Base-by-base conservation (phyloP, 1,140 invertebrate genomes). In the Calephelis nemesis region DNA sequence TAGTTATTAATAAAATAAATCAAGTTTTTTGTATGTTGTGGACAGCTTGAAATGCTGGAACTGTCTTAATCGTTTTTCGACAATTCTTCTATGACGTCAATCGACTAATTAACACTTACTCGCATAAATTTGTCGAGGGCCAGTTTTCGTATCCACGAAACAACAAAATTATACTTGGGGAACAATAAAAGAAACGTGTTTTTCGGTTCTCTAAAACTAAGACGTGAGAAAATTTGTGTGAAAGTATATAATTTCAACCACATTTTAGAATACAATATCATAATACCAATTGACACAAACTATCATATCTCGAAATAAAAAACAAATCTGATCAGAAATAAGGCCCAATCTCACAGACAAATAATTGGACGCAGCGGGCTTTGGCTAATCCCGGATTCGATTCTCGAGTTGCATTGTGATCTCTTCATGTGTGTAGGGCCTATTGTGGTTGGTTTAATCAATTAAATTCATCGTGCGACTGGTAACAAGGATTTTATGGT, bases 401-500 rank as follows among this genome's bases (percentile, higher is more conserved):
- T 76, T 74, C 76, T 70, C 71, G 73, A 64, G 42, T 45, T 66
- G 68, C 65, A 80, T 83, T 83, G 83, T 79, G 70, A 72, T 69
- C 73, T 69, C 60, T 74, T 79, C 82, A 73, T 79, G 78, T 82
- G 80, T 79, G 70, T 65, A 66, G 48, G 65, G 42, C 63, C 69
- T 69, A 82, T 83, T 85, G 79, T 85, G 70, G 71, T 70, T 70
- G 81, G 73, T 68, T 80, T 81, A 84, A 83, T 85, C 82, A 84
- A 84, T 84, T 85, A 85, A 83, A 81, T 85, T 84, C 81, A 83
- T 87, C 84, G 75, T 77, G 78, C 70, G 71, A 74, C 76, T 74
- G 72, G 74, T 66, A 76, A 74, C 72, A 68, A 76, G 80, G 76
- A 82, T 83, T 69, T 77, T 62, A 74, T 76, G 81, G 74, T 73